Base-by-base conservation (phyloP, 1,140 invertebrate genomes). In the Wasmannia auropunctata region DNA sequence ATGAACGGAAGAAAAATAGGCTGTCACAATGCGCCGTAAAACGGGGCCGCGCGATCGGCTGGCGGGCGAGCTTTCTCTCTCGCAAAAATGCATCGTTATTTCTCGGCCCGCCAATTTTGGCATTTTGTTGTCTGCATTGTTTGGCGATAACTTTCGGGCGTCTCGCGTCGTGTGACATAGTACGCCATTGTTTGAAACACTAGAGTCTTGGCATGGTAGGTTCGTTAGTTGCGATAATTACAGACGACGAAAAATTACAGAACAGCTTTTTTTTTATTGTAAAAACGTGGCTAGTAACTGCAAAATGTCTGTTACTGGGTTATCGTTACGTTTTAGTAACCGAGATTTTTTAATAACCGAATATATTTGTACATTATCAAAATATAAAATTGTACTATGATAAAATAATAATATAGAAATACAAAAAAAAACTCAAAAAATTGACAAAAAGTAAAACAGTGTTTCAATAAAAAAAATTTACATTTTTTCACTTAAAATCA, bases 1-100 rank as follows among this genome's bases (percentile, higher is more conserved):
- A 58, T 56, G 51, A 81, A 70, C 49, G 79, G 37, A 56, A 70
- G 65, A 81, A 58, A 72, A 70, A 81, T 81, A 81, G 79, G 65
- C 63, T 69, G 77, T 80, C 77, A 69, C 49, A 58, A 56, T 54
- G 40, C n/a, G 46, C 34, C 46, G 77, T 80, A 80, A 54, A 69
- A 63, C n/a, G 40, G n/a, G n/a, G 19, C 60, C 22, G 49, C 25
- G 37, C 11, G 58, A 81, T 70, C 67, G 77, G 37, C 65, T 28
- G 25, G 25, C n/a, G 51, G 11, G 40, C 14, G n/a, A 40, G 46
- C 43, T 67, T 54, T 8, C 79, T 56, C 79, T 8, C 79, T 56
- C 79, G 22, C 79, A 81, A 81, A 81, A 81, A 56, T 72, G 25
- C 51, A 8, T 56, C 65, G 79, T 81, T 81, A 81, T 72, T 81